Conservation (phyloP, 2,888 invertebrate species). For the Megalurothrips usitatus region DNA sequence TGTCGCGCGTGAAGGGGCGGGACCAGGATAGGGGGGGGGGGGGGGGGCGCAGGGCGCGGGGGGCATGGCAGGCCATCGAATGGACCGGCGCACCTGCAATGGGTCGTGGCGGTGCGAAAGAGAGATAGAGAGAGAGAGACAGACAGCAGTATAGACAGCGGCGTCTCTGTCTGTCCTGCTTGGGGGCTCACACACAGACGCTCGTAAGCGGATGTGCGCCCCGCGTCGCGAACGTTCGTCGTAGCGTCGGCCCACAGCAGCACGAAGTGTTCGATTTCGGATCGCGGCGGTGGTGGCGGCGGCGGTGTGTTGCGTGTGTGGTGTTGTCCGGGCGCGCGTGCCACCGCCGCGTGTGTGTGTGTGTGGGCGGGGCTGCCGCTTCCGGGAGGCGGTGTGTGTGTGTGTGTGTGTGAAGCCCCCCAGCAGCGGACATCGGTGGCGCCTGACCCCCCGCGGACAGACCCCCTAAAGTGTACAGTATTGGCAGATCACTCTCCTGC, state of each 20-base stretch:
- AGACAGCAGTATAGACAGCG: background rate
- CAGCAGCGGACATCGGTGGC: background rate
- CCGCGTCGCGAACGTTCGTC: no score
- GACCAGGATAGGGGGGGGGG: no score
- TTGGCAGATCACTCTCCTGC: background rate
- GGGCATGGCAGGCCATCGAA: background rate
- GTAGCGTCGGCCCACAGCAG: no score
- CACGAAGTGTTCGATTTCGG: background rate
- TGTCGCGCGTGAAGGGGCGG: background rate
- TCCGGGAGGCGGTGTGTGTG: background rate
- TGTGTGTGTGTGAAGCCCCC: background rate
- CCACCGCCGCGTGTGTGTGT: background rate
- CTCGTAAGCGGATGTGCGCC: no score
- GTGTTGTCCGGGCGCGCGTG: no score
- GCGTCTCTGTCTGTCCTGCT: background rate
- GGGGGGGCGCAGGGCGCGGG: background rate
- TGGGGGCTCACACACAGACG: no score
- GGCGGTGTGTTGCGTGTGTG: background rate
- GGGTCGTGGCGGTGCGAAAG: background rate
- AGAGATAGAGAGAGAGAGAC: background rate
- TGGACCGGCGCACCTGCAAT: background rate
- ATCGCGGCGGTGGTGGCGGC: no score
- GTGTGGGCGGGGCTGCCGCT: background rate
- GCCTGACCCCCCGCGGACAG: background rate
- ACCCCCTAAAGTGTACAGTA: background rate